phyloP scores from a whole-genome alignment of 2,113 vertebrate genomes.

The Scomber scombrus region DNA sequence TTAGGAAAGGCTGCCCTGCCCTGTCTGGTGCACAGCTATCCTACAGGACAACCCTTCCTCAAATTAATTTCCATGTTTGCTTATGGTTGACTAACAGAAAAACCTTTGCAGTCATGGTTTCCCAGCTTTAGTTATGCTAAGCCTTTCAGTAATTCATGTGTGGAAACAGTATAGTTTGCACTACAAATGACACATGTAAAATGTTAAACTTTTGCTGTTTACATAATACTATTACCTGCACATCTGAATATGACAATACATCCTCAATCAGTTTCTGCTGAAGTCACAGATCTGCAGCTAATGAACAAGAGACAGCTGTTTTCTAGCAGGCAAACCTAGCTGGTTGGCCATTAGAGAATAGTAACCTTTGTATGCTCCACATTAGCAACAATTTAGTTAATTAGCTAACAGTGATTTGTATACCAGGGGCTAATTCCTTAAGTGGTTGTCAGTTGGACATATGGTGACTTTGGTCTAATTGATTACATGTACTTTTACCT shows the following conservation, averaged over 20 bases:
- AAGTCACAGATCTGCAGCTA: slow-evolving; percentile 63
- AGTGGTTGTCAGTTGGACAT: slow-evolving; percentile 74
- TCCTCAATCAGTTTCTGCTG: slow-evolving; percentile 44
- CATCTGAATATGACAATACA: slow-evolving; percentile 31
- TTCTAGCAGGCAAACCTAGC: slow-evolving; percentile 29
- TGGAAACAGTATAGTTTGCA: slow-evolving; percentile 20
- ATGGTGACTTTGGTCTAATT: slow-evolving; percentile 66
- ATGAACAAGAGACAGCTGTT: slow-evolving; percentile 52
- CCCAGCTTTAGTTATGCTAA: not conserved
- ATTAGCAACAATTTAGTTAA: slow-evolving; percentile 82
- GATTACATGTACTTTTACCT: slow-evolving; percentile 59
- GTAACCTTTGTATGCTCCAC: slow-evolving; percentile 53
- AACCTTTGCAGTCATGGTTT: not conserved
- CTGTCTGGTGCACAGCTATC: not conserved
- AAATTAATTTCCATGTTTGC: slow-evolving; percentile 1
- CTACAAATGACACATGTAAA: slow-evolving; percentile 16
- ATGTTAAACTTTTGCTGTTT: slow-evolving; percentile 45
- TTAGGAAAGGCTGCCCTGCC: not conserved
- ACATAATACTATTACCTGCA: slow-evolving; percentile 45
- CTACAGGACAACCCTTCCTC: not conserved
- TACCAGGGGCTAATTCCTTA: slow-evolving; percentile 74
- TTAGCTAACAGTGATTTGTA: slow-evolving; percentile 78
- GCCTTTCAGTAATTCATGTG: not conserved
- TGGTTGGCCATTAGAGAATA: slow-evolving; percentile 57
- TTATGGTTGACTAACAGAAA: slow-evolving; percentile 17